Evolutionary conservation across 2,797 vertebrate species (phyloP), one percentile per base, ranked within the genome.

Genomic region (Coregonus ussuriensis): DNA sequence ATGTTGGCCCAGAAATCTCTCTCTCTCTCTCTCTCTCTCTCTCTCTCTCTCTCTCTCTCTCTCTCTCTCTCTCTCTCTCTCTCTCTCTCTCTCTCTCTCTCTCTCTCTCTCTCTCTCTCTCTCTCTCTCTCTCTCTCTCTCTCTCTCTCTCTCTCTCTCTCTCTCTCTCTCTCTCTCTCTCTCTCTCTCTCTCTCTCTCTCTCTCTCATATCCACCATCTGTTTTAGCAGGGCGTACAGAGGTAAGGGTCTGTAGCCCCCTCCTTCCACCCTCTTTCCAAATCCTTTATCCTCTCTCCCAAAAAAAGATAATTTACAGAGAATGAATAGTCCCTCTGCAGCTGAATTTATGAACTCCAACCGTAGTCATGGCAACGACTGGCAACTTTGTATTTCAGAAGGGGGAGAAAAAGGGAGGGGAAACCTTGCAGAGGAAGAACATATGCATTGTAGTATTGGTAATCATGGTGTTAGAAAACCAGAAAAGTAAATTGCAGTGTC

Each of bases 381-480:
- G 82, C 87, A 89, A 92, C 86, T 91, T 92, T 90, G 84, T 87
- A 85, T 86, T 88, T 80, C 74, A 79, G 81, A 79, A 53, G 79
- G 77, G 79, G 78, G 77, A 76, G 65, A 66, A 67, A 74, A 78
- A 59, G 71, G 66, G 29, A 41, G 67, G 33, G 79, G 66, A 71
- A 33, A 62, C 82, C 68, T 80, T 75, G 67, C 63, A 69, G 71
- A 62, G 83, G 86, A 78, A 89, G 85, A 85, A 79, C 81, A 67
- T 56, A 79, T 72, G 82, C 86, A 91, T 92, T 92, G 88, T 92
- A 90, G 85, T 87, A 11, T 88, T 88, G 87, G 88, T 89, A 91
- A 89, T 91, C 87, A 89, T 81, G 81, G 88, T 91, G 90, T 91
- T 89, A 89, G 89, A 89, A 91, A 87, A 91, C 81, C 82, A 86